Base-by-base conservation (phyloP, 1,140 invertebrate genomes). In the Ditylenchus dipsaci region DNA sequence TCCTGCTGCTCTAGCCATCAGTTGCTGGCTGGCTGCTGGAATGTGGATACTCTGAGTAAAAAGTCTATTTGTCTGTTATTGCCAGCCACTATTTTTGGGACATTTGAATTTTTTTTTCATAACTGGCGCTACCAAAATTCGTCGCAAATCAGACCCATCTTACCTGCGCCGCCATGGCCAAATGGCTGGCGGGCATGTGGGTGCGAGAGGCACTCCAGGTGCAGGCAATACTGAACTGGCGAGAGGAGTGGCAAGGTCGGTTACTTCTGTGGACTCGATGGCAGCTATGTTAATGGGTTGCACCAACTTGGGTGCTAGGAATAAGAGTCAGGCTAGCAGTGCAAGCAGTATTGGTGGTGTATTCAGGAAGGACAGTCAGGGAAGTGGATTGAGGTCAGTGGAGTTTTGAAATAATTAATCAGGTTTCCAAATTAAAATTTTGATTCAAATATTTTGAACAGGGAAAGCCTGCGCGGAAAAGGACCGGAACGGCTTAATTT, bases 281-380 rank as follows among this genome's bases (percentile, higher is more conserved):
- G 23, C 49, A 21, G 49, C 49, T 17, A 53, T 53, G 49, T 26
- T 53, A 8, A 53, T 53, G 49, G 15, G 15, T 26, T 3, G 33
- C 33, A 38, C 3, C 33, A 53, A 53, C 23, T 53, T 53, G 49
- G 33, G 33, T 5, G 33, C 11, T 3, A 19, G 49, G n/a, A 53
- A 19, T 8, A 53, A 53, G 15, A 53, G 49, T 17, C 49, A 53
- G 49, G 49, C 49, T 3, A 53, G 49, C 23, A 53, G 49, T 53
- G 49, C 49, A 53, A 26, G 49, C n/a, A 53, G 49, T 53, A 53
- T 53, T 53, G 49, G 49, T 7, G 49, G 49, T 53, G 49, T 53
- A 3, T 21, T 53, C n/a, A 19, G n/a, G 15, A 53, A 26, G 49
- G 49, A 53, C 15, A 53, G 49, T 17, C 49, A 26, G 15, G 49